phyloP scores from a whole-genome alignment of 2,113 vertebrate genomes.

The Trematomus loennbergii region DNA sequence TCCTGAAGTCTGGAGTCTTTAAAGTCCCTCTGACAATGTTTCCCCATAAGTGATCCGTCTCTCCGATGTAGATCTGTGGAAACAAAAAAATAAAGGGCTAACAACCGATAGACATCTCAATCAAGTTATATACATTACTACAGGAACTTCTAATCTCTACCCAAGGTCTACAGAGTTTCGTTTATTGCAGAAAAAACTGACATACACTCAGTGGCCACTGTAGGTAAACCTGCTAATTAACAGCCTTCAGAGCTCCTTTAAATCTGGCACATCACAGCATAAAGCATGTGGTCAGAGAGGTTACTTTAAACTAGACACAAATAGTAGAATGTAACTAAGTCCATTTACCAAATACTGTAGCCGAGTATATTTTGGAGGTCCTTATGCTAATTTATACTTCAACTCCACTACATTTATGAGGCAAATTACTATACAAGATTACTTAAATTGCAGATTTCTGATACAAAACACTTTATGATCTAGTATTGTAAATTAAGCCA shows the following conservation, averaged over 20 bases:
- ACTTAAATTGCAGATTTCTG: too few species aligned
- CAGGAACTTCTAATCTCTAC: neutral
- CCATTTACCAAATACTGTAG: too few species aligned
- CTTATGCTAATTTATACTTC: too few species aligned
- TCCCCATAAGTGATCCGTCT: conserved; percentile 89
- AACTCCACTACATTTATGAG: too few species aligned
- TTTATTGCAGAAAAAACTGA: neutral
- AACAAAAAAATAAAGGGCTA: conserved; percentile 7
- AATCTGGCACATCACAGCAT: neutral
- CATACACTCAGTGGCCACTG: neutral
- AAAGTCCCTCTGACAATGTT: conserved; percentile 89
- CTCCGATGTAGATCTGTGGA: conserved; percentile 83
- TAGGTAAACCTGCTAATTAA: conserved; percentile 4
- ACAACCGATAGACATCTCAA: neutral
- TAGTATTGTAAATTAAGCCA: too few species aligned
- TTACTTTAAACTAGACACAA: neutral
- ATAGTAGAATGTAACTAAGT: too few species aligned
- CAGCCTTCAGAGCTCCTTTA: neutral
- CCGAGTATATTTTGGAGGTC: too few species aligned
- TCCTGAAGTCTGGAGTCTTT: conserved; percentile 81
- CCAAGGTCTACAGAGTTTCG: neutral
- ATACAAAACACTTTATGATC: too few species aligned
- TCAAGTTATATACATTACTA: neutral
- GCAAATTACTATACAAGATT: too few species aligned
- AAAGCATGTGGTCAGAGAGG: neutral